Percentiles rank a stretch among this genome's conserved stretches.
Evolutionary conservation across 2,113 vertebrate species (phyloP).

Genomic region (Daboia siamensis): DNA sequence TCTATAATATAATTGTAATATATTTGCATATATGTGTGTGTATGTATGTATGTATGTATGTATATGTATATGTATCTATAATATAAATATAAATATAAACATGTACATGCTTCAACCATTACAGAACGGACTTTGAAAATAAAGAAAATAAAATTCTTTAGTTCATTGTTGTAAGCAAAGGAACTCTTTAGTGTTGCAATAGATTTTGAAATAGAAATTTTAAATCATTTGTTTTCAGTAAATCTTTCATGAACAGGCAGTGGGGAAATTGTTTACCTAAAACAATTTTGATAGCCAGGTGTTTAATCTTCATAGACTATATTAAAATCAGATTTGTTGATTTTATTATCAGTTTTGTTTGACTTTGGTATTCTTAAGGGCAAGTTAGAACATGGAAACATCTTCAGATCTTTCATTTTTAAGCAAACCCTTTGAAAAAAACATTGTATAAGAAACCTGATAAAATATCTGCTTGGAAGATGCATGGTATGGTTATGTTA

Average conservation of each 20-base stretch:
- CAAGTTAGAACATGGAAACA: constrained; percentile 17
- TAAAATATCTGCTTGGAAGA: constrained; percentile 62
- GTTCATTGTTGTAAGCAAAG: background rate
- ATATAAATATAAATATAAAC: background rate
- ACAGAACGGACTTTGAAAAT: background rate
- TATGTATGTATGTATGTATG: too few species aligned
- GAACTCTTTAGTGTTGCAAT: background rate
- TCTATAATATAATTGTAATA: background rate
- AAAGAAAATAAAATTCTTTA: background rate
- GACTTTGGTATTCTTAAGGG: background rate
- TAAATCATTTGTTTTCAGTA: background rate
- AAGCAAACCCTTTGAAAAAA: background rate
- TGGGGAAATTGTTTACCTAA: background rate
- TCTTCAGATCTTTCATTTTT: background rate
- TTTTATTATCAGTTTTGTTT: background rate
- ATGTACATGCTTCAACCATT: background rate
- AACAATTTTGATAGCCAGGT: background rate
- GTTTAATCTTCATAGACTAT: background rate
- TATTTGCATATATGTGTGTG: background rate
- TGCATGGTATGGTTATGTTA: constrained; percentile 62
- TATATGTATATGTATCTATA: too few species aligned
- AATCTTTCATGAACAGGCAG: background rate
- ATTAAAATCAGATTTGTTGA: constrained; percentile 5
- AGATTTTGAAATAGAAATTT: background rate
- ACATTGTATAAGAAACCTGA: constrained; percentile 11